A percentile compares a stretch with the other conserved stretches of the same genome.
phyloP scores from a whole-genome alignment of 2,888 invertebrate genomes.

The Ectropis crepuscularia region DNA sequence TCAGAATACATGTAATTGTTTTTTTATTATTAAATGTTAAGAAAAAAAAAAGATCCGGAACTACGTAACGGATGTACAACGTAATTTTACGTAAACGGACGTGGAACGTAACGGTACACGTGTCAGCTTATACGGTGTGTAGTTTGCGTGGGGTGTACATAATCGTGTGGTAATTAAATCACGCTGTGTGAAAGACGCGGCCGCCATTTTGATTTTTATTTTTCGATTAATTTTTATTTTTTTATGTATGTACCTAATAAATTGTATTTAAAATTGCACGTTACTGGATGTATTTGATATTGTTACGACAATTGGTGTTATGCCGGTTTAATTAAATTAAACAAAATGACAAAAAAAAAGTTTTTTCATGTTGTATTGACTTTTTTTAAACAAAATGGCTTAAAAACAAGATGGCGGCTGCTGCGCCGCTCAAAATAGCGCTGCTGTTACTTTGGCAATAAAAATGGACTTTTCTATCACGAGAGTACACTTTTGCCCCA shows the following conservation, averaged over 20 bases:
- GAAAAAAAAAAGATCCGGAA: constrained; percentile 43
- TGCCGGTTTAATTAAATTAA: neutral
- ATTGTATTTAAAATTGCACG: neutral
- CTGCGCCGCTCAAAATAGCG: constrained; percentile 41
- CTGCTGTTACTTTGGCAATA: constrained; percentile 38
- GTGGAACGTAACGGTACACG: constrained; percentile 26
- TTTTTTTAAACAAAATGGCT: neutral
- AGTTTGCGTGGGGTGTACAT: constrained; percentile 55
- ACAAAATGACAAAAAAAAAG: neutral
- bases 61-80: constrained; percentile 41
- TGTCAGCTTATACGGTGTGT: constrained; percentile 46
- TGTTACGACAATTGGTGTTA: no score
- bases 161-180: constrained; percentile 45
- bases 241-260: neutral
- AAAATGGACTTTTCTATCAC: constrained; percentile 26
- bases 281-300: no score
- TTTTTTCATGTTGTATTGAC: no score
- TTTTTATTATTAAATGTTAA: constrained; percentile 52
- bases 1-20: constrained; percentile 62
- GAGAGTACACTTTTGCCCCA: constrained; percentile 18
- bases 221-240: neutral
- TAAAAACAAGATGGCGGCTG: constrained; percentile 38
- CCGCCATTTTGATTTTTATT: constrained; percentile 38
- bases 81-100: constrained; percentile 1
- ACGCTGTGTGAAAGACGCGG: constrained; percentile 39